Conservation (phyloP, 2,888 invertebrate species). For the Nebria salina region DNA sequence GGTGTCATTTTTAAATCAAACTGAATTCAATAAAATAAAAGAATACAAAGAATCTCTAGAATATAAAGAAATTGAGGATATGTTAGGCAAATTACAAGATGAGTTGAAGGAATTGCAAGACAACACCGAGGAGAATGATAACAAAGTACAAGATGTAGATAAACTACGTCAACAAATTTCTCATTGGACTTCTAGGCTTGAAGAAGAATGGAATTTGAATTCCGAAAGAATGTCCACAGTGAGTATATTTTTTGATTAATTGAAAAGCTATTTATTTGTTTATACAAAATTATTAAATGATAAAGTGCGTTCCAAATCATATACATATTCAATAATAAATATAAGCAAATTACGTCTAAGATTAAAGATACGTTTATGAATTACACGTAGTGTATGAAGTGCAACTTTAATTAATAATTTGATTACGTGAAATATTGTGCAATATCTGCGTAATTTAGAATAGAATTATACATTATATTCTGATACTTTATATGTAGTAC, state of each 20-base stretch:
- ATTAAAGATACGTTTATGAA: too few species aligned
- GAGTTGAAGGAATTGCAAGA: slow-evolving; percentile 39
- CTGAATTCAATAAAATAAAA: slow-evolving; percentile 39
- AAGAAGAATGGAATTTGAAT: slow-evolving; percentile 26
- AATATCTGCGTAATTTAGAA: too few species aligned
- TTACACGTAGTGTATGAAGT: too few species aligned
- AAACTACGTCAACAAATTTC: slow-evolving; percentile 30
- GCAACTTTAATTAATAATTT: too few species aligned
- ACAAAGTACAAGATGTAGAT: slow-evolving; percentile 37
- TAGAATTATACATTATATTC: too few species aligned
- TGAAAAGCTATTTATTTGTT: too few species aligned
- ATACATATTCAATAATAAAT: too few species aligned
- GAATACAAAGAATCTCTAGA: slow-evolving; percentile 28
- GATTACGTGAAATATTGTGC: too few species aligned
- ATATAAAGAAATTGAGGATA: slow-evolving; percentile 32
- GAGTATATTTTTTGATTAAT: slow-evolving; percentile 6
- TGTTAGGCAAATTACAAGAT: slow-evolving; percentile 36
- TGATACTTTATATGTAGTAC: too few species aligned
- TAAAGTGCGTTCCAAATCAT: too few species aligned
- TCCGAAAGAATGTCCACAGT: slow-evolving; percentile 23
- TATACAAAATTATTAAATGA: too few species aligned
- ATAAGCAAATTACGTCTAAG: too few species aligned
- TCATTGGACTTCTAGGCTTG: slow-evolving; percentile 33
- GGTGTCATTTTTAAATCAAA: slow-evolving; percentile 42
- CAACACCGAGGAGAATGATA: slow-evolving; percentile 37